phyloP scores from a whole-genome alignment of 2,888 invertebrate species.

The Andrena bucephala region DNA sequence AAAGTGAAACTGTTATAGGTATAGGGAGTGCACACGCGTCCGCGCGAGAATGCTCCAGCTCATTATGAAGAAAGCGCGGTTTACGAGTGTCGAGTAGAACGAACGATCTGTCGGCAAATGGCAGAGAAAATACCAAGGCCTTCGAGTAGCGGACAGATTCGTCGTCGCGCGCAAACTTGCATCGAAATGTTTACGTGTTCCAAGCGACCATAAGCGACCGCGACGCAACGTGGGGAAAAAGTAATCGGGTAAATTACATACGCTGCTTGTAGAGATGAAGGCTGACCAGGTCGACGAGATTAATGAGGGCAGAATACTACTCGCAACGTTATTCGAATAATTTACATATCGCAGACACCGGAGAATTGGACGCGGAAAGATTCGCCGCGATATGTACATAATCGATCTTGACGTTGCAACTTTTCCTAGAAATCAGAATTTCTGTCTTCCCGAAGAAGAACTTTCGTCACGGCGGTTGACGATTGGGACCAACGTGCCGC shows the following conservation, averaged over 20 bases:
- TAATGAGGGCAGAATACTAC: too few relatives aligned
- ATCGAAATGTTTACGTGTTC: neutral
- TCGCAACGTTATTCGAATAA: too few relatives aligned
- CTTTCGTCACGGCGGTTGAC: conserved; percentile 39
- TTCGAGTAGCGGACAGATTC: conserved; percentile 42
- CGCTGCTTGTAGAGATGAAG: neutral
- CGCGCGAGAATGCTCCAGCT: conserved; percentile 30
- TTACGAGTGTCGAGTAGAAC: neutral
- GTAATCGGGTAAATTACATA: neutral
- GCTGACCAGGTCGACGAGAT: neutral
- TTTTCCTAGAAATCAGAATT: neutral
- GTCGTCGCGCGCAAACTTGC: neutral
- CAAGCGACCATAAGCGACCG: too few relatives aligned
- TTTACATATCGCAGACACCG: too few relatives aligned
- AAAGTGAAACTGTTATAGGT: conserved; percentile 65
- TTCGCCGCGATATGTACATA: neutral
- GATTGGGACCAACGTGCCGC: conserved; percentile 30
- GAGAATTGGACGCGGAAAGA: neutral
- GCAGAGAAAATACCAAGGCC: conserved; percentile 59
- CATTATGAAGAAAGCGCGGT: conserved; percentile 67
- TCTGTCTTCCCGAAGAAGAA: neutral
- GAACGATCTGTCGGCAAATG: conserved; percentile 47
- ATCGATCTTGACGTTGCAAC: neutral
- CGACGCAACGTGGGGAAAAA: neutral
- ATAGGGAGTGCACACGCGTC: conserved; percentile 1